A percentile compares a stretch with the other conserved stretches of the same genome.
These are phyloP conservation scores for Caerostris darwini DNA, from an alignment of 1,140 invertebrate genomes.

Conservation along the genomic window DNA sequence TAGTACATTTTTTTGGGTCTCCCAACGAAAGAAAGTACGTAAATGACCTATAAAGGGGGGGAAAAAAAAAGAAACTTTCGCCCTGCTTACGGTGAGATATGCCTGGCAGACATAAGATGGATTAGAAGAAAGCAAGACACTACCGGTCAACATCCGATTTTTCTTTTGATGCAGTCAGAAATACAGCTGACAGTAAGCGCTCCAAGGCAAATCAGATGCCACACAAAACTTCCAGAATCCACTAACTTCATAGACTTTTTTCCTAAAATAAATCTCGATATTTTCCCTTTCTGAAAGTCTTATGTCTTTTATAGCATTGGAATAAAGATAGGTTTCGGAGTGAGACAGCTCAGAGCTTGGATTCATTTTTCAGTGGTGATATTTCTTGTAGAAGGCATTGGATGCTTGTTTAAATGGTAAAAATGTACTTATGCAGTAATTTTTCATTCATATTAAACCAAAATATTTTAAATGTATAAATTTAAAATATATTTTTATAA, in stretches of 20 bases:
- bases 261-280: neutral
- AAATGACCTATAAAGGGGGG: constrained; percentile 8
- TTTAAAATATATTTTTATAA: too few relatives aligned
- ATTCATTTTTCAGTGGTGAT: too few relatives aligned
- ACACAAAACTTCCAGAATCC: constrained; percentile 45
- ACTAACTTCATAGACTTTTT: constrained; percentile 4
- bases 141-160: neutral
- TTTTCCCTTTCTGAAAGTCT: neutral
- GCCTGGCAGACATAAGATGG: constrained; percentile 9
- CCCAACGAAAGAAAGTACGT: neutral
- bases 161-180: neutral
- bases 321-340: too few relatives aligned
- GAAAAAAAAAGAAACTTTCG: constrained; percentile 12
- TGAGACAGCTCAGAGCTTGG: too few relatives aligned
- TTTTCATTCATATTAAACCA: too few relatives aligned
- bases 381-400: too few relatives aligned
- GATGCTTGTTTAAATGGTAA: too few relatives aligned
- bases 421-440: too few relatives aligned
- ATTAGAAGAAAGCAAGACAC: constrained; percentile 1
- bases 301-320: too few relatives aligned
- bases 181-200: constrained; percentile 47
- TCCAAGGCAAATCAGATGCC: constrained; percentile 44
- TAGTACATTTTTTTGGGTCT: neutral
- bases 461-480: too few relatives aligned
- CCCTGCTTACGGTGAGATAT: constrained; percentile 1